A percentile compares a stretch with the other conserved stretches of the same genome.
These are phyloP conservation scores for Mesoclemmys tuberculata DNA, from an alignment of 2,113 vertebrate species.

Conservation along the genomic window DNA sequence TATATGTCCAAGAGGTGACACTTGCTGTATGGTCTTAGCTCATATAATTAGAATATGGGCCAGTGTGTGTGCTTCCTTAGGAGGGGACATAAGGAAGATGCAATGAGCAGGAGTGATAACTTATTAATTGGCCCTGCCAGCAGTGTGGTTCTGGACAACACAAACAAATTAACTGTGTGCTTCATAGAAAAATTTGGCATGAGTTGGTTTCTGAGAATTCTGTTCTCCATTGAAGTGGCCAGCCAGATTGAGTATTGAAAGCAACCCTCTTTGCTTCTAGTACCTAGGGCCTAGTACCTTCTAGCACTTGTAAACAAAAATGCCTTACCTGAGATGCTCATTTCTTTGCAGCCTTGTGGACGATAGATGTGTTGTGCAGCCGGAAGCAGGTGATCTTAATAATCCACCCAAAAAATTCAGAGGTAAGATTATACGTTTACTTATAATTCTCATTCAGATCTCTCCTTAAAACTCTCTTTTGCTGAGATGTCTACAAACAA, in stretches of 20 bases:
- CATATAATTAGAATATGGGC: constrained; percentile 70
- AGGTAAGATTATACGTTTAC: constrained; percentile 81
- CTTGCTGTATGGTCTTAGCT: constrained; percentile 48
- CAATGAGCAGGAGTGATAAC: constrained; percentile 59
- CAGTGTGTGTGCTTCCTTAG: constrained; percentile 65
- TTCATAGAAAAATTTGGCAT: constrained; percentile 53
- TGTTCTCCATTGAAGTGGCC: constrained; percentile 66
- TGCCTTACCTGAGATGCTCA: constrained; percentile 21
- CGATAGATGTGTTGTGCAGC: constrained; percentile 97
- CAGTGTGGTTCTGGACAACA: constrained; percentile 66
- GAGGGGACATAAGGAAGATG: constrained; percentile 54
- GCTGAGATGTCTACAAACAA: not conserved
- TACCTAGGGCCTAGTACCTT: too few relatives aligned
- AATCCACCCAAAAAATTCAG: constrained; percentile 99
- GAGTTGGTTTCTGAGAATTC: constrained; percentile 65
- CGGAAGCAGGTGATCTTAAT: constrained; percentile 96
- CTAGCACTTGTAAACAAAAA: not conserved
- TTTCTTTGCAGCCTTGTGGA: constrained; percentile 91
- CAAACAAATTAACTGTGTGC: constrained; percentile 48
- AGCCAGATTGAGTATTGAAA: constrained; percentile 10
- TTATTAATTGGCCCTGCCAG: constrained; percentile 55
- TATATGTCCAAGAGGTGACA: constrained; percentile 72
- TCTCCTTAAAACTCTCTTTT: not conserved
- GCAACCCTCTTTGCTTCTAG: not conserved
- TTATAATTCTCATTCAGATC: not conserved